phyloP scores from a whole-genome alignment of 2,888 invertebrate genomes.

The Meganola albula region DNA sequence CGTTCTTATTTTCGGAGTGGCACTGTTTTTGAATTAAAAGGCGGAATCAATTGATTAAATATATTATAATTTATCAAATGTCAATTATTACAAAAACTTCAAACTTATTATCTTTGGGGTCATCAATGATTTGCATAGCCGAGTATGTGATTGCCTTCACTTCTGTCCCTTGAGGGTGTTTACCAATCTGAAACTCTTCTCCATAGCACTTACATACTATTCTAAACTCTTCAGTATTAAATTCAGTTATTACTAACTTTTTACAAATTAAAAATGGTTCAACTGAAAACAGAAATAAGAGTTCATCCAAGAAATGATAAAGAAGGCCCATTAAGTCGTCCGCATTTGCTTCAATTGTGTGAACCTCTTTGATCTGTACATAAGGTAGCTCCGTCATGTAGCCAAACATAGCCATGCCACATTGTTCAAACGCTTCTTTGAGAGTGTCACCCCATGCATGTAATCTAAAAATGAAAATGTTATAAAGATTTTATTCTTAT shows the following conservation, averaged over 20 bases:
- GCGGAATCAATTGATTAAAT: no score
- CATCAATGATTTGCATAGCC: slow-evolving; percentile 95
- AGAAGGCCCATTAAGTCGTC: slow-evolving; percentile 93
- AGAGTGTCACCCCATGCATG: slow-evolving; percentile 95
- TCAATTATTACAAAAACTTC: slow-evolving; percentile 99
- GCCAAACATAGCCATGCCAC: slow-evolving; percentile 96
- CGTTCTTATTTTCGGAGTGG: no score
- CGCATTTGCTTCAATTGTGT: slow-evolving; percentile 91
- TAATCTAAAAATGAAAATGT: slow-evolving; percentile 76
- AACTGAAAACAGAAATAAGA: slow-evolving; percentile 93
- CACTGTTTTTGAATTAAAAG: no score
- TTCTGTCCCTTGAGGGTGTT: slow-evolving; percentile 98
- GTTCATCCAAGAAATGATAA: slow-evolving; percentile 96
- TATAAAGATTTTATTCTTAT: no score
- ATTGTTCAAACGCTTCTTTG: slow-evolving; percentile 95
- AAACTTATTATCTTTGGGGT: slow-evolving; percentile 82
- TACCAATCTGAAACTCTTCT: slow-evolving; percentile 94
- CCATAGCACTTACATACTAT: slow-evolving; percentile 91
- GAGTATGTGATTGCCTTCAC: slow-evolving; percentile 99
- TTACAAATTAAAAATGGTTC: slow-evolving; percentile 93
- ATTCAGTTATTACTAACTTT: slow-evolving; percentile 91
- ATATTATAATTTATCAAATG: slow-evolving; percentile 78
- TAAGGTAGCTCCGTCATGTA: slow-evolving; percentile 96
- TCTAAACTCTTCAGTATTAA: slow-evolving; percentile 88
- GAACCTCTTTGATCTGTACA: slow-evolving; percentile 87